Evolutionary conservation across 2,113 vertebrate genomes (phyloP), one percentile per base, ranked within the genome.

Genomic region (Myodes glareolus): DNA sequence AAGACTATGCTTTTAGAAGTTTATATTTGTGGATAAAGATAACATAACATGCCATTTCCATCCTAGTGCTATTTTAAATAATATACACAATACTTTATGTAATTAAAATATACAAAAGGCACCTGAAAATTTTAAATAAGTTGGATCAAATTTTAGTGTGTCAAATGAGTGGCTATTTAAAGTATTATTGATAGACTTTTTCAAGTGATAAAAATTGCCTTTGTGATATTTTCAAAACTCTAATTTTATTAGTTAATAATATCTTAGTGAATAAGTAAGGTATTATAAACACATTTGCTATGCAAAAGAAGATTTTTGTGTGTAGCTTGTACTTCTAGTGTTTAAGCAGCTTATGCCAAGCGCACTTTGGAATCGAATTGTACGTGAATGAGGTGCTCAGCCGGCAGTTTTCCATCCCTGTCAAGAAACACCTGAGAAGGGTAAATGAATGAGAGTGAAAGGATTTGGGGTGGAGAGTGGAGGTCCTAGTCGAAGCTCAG

Each of bases 141-240:
- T 84, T 9, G 23, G 36, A 87, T 90, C 4, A 72, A 61, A 92
- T 58, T 63, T 91, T 89, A 55, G 39, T 47, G 23, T 7, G 55
- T 33, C 72, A 91, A 52, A 88, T 36, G 5, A 70, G 1, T 25
- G 39, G 7, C 12, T 70, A 25, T 1, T 77, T 94, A 87, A 95
- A 96, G 3, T 92, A 70, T 96, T 92, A 75, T 39, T 76, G 55
- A 21, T 47, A 89, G 19, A 73, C 5, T 36, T 76, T 93, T 61
- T 81, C 61, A 65, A 65, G 23, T 31, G 27, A 45, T 45, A 7
- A 76, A 96, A 91, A 70, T 31, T 47, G 3, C 8, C 6, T 92
- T 68, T 68, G 16, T 77, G 29, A 61, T 55, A 27, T 25, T 75
- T 94, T 77, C 45, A 81, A 73, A 39, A 19, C 50, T 67, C 47